Conservation (phyloP, 2,113 vertebrate species). For the Malaclemys terrapin region DNA sequence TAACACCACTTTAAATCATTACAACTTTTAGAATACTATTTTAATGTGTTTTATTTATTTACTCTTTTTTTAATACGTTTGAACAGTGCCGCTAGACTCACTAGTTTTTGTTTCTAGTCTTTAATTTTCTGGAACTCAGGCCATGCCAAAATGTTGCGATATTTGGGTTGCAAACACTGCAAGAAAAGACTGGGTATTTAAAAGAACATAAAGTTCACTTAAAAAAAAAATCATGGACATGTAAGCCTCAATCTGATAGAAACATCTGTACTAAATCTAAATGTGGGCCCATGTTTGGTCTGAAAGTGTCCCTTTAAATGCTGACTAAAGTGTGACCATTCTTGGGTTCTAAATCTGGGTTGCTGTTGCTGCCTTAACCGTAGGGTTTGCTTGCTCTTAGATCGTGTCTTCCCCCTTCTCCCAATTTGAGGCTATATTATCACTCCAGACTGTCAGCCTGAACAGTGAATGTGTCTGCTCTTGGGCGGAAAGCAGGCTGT, state of each 20-base stretch:
- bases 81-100: neutral
- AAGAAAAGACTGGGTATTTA: conserved; percentile 33
- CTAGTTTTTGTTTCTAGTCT: conserved; percentile 14
- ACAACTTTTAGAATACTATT: conserved; percentile 59
- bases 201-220: conserved; percentile 17
- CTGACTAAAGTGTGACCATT: conserved; percentile 35
- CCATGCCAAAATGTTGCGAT: conserved; percentile 17
- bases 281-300: conserved; percentile 39
- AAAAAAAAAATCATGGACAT: neutral
- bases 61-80: neutral
- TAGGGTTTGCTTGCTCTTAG: neutral
- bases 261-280: conserved; percentile 42
- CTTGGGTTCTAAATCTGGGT: conserved; percentile 15
- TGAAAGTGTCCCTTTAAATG: conserved; percentile 52
- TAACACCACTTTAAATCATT: conserved; percentile 60
- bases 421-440: neutral
- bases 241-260: conserved; percentile 47
- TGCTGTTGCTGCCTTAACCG: neutral
- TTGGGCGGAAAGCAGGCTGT: conserved; percentile 5
- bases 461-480: neutral
- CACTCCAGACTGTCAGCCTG: neutral
- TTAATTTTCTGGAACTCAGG: neutral
- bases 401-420: neutral
- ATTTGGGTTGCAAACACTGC: conserved; percentile 27
- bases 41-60: conserved; percentile 63